Base-by-base conservation (phyloP, 64 coral and sea anemone species). In the Porites australiensis region DNA sequence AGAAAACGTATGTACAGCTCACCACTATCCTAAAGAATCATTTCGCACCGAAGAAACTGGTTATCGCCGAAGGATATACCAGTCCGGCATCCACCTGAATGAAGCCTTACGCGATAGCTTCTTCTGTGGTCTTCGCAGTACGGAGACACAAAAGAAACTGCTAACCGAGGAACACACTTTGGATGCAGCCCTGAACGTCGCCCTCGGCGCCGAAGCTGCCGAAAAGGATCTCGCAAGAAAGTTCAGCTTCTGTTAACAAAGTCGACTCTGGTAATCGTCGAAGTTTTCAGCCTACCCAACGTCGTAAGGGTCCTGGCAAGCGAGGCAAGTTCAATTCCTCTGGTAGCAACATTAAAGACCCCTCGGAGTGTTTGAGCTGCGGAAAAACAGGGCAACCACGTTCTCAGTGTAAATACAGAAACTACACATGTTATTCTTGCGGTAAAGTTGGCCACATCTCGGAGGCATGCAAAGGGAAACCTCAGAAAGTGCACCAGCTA, bases 351-450 rank as follows among this genome's bases (percentile, higher is more conserved):
- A 52, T 37, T 37, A 37, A 37, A 37, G 27, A 37, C 27, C 46
- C 58, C 46, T 74, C 71, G 63, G 77, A 67, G 52, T 90, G 89
- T 11, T 23, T 77, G 18, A 75, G 70, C 57, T 76, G 87, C 15
- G 72, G 87, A 13, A 89, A 89, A 74, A 9, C 79, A 4, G 89
- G 78, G 19, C 67, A 91, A 58, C 64, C 67, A 22, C 45, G 64
- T 51, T 91, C 65, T 9, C 80, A 73, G 50, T 92, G 69, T 21
- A 92, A 76, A 53, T 86, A 92, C 44, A 58, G 78, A 60, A 74
- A 85, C 62, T 84, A 74, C 82, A 72, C 89, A 8, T 92, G 79
- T 69, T 76, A 90, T 90, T 90, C 76, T 63, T 90, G 88, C 54
- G 88, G 88, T 7, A 79, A 59, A 82, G 15, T 47, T 7, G 90